Evolutionary conservation across 2,113 vertebrate genomes (phyloP), one percentile per base, ranked within the genome.

Genomic region (Chinchilla lanigera): DNA sequence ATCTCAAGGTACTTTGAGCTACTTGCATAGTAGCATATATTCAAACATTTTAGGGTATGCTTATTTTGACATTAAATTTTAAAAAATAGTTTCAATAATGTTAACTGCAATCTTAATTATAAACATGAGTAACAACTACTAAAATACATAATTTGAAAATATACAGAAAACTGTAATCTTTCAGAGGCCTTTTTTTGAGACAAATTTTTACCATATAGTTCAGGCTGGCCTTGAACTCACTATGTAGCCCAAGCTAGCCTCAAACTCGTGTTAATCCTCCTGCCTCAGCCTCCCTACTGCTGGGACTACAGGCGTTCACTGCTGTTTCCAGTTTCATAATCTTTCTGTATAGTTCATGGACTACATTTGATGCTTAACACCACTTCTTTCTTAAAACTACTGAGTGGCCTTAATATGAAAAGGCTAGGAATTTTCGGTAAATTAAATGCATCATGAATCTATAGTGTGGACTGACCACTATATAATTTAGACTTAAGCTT

Each of bases 1-100:
- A 78, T 90, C 94, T 28, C 22, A 54, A 71, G n/a, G 2, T 94
- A 86, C 69, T 82, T 89, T 92, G 77, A 81, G 28, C 44, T 65
- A 47, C 13, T 30, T 71, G 47, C 5, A 50, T 50, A 50, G 9
- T 52, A 54, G 16, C 2, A 93, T 87, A 38, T 86, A 54, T 65
- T 54, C 22, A 54, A 93, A 54, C 41, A 93, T 80, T 44, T 81
- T 16, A 63, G 83, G 16, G 0, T 5, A 54, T 54, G 38, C 12
- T 89, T 16, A 73, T 19, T 47, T 88, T 92, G 9, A 56, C 17
- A 94, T 71, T 0, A 71, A 81, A 54, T 11, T 38, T 67, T 94
- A 24, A 47, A n/a, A 67, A 63, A 52, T 86, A 44, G 4, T 89
- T 90, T 4, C 52, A 94, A 7, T 90, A 92, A 84, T 38, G 10